Evolutionary conservation across 2,797 vertebrate genomes (phyloP).

Genomic region (Enteromius unitaeniatus): DNA sequence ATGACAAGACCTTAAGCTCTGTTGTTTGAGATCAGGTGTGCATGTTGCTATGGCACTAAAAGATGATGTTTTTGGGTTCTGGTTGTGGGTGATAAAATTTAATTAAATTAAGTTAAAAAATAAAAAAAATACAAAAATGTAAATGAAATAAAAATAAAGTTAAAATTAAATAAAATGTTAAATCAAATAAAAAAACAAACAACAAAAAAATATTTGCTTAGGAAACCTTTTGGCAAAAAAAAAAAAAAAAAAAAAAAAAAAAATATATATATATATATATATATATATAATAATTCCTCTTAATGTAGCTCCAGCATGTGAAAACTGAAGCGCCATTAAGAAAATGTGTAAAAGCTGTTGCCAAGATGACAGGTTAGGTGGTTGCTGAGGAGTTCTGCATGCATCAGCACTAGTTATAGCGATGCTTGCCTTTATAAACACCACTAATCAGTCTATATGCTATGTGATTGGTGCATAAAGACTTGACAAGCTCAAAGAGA

Average conservation of each 20-base stretch:
- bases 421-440: neutral
- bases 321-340: slow-evolving; percentile 40
- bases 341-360: neutral
- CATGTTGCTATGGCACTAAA: slow-evolving; percentile 35
- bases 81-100: neutral
- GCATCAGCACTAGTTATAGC: neutral
- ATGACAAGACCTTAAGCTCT: neutral
- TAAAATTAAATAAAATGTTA: neutral
- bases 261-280: too few relatives aligned
- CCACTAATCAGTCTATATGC: slow-evolving; percentile 16
- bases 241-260: neutral
- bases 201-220: neutral
- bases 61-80: neutral
- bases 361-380: neutral
- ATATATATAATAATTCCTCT: too few relatives aligned
- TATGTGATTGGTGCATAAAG: neutral
- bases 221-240: neutral
- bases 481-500: slow-evolving; percentile 6
- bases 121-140: too few relatives aligned
- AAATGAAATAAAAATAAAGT: neutral
- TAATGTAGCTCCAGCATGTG: slow-evolving; percentile 1
- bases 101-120: too few relatives aligned
- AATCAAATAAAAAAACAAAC: neutral
- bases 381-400: neutral
- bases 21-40: slow-evolving; percentile 40